Base-by-base conservation (phyloP, 2,113 vertebrate species). In the Hemiscyllium ocellatum region DNA sequence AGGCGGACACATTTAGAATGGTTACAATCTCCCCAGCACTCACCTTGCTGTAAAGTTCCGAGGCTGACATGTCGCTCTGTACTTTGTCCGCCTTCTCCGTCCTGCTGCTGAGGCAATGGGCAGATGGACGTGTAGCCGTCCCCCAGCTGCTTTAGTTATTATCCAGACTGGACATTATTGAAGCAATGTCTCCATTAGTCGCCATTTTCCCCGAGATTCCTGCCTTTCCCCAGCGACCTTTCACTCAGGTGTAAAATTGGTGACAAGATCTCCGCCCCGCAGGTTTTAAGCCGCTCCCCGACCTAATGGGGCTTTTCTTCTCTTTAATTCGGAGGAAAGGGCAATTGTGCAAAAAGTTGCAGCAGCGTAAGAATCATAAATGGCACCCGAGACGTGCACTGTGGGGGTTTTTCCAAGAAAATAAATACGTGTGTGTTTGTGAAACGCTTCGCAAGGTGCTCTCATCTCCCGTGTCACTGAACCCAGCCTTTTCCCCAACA, bases 1-100 rank as follows among this genome's bases (percentile, higher is more conserved):
- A 93, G 61, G 66, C 29, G 15, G 26, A 91, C 15, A 90, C 87
- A 90, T 52, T 61, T 47, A 19, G 65, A 91, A 91, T 91, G 87
- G 87, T 19, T 91, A 91, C 87, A 90, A 17, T 50, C 86, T 89
- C 19, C 17, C 86, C 26, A 33, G 33, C 86, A 3, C 89, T 93
- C n/a, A 95, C 93, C 93, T 95, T 69, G 68, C 8, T 95, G 93
- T 95, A 95, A 95, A 95, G 93, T 95, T 95, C 93, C 42, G 93
- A 95, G 68, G 26, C 42, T 52, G 93, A 72, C 93, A 95, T 95
- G 93, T 69, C 68, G 93, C 24, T 50, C 37, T 20, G 80, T 37
- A 42, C 66, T 94, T 56, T 42, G 37, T 10, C 66, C 20, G 90
- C 0, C 65, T 1, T 56, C 52, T 26, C 3, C 86, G 22, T 3